Evolutionary conservation across 2,888 invertebrate species (phyloP), one percentile per base, ranked within the genome.

Genomic region (Coronaproctus castanopsis): DNA sequence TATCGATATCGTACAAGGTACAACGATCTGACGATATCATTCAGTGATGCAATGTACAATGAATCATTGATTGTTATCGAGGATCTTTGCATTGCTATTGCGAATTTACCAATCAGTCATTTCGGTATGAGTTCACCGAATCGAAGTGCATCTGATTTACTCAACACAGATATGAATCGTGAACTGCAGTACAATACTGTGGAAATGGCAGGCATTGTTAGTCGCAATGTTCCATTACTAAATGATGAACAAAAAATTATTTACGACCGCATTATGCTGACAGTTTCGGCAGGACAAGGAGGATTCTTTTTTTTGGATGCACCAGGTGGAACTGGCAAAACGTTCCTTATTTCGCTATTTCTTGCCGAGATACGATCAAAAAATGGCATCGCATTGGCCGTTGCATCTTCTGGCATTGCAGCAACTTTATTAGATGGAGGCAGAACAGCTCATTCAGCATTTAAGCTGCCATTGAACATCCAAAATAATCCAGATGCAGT

Each of bases 401-500:
- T 73, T 22, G 71, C 72, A 8, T 72, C 69, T 49, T 73, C 72
- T 3, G 73, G 73, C 10, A 74, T 75, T 62, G 73, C 73, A 21
- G 72, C 73, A 5, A 73, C 70, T 20, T 66, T 74, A 24, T 62
- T 75, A 19, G 65, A 68, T 53, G 65, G 65, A 21, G 70, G 70
- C 5, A 55, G 68, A 63, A 73, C 72, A 49, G 70, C 70, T 18
- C 72, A 73, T 67, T 70, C 69, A 10, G 64, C 66, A 24, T 65
- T 73, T 1, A 71, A 72, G 60, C 62, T 72, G 60, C 70, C 70
- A 52, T 62, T 72, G 23, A 57, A 57, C 23, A 52, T 57, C 1
- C 50, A 56, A 1, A 48, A 2, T 22, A 56, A 24, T 19, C 20
- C n/a, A 1, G 5, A 18, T 1, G 21, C 55, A 21, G n/a, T 48